Evolutionary conservation across 2,113 vertebrate genomes (phyloP), one percentile per base, ranked within the genome.

Genomic region (Ammodytes dubius): DNA sequence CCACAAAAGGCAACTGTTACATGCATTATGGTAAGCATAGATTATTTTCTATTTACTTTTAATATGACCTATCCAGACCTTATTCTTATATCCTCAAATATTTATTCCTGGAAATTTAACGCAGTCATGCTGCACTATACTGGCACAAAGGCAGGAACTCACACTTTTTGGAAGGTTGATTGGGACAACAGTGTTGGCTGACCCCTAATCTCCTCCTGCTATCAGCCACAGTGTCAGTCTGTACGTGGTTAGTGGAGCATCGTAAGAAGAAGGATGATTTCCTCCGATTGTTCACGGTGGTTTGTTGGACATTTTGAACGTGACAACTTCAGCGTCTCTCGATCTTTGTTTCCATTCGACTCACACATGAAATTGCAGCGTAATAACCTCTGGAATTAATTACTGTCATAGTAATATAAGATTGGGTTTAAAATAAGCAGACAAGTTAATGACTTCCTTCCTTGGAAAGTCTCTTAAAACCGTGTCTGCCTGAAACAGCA

Each of bases 1-100:
- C 98, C 72, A 94, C 96, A 87, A 99, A 99, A 95, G 98, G 97
- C 91, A 99, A 98, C 94, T 99, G 98, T 94, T 99, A 99, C 91
- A 99, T 99, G 98, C 98, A 99, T 96, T 99, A 99, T 79, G 98
- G 98, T 99, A 93, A 79, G 97, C 94, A 89, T 43, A 52, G 59
- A 63, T 84, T 56, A 81, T 58, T 63, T 45, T 17, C 10, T 49
- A 47, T 54, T 43, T 35, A 2, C 43, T 57, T 77, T 72, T 27
- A 57, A 53, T 65, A 66, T 9, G 50, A 78, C 74, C 42, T 59
- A 56, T 70, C 66, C 45, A 67, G 54, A 59, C 37, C 79, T 79
- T 39, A 74, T 64, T 74, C 11, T 70, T 56, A 53, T 37, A 54
- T 79, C 65, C 65, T 74, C 4, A 37, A 47, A 53, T 65, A 46